A percentile compares a stretch with the other conserved stretches of the same genome.
Evolutionary conservation across 2,113 vertebrate genomes (phyloP).

Genomic region (Piliocolobus tephrosceles): DNA sequence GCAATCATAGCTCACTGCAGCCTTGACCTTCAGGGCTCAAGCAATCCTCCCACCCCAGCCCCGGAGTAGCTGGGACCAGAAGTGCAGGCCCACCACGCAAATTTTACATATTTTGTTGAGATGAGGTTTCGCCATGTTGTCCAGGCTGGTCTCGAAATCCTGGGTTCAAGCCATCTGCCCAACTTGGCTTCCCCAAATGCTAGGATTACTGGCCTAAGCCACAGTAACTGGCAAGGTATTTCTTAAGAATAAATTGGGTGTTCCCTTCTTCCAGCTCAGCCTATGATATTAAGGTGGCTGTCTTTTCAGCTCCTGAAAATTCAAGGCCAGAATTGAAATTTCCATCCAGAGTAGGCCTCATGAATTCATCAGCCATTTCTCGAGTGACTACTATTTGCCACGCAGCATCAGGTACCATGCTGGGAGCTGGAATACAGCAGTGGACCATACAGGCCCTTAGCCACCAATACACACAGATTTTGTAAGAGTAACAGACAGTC

Average conservation of each 20-base stretch:
- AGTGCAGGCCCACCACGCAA: too few species aligned
- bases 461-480: background rate
- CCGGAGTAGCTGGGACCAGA: too few species aligned
- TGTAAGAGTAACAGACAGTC: background rate
- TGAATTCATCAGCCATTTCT: background rate
- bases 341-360: background rate
- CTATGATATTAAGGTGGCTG: background rate
- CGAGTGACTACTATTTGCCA: background rate
- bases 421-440: background rate
- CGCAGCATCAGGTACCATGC: background rate
- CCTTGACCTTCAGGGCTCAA: too few species aligned
- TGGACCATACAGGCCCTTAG: background rate
- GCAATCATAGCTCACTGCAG: too few species aligned
- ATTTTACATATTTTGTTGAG: too few species aligned
- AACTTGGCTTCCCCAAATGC: too few species aligned
- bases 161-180: too few species aligned
- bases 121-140: too few species aligned
- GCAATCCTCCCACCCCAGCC: too few species aligned
- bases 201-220: too few species aligned
- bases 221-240: background rate
- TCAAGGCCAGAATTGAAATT: background rate
- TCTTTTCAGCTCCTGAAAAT: background rate
- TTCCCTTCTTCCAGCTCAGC: background rate
- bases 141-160: too few species aligned
- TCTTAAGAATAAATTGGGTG: background rate